Percentiles rank a stretch among this genome's conserved stretches.
Conservation (phyloP, 2,888 invertebrate species). For the Eucriotettix oculatus region DNA sequence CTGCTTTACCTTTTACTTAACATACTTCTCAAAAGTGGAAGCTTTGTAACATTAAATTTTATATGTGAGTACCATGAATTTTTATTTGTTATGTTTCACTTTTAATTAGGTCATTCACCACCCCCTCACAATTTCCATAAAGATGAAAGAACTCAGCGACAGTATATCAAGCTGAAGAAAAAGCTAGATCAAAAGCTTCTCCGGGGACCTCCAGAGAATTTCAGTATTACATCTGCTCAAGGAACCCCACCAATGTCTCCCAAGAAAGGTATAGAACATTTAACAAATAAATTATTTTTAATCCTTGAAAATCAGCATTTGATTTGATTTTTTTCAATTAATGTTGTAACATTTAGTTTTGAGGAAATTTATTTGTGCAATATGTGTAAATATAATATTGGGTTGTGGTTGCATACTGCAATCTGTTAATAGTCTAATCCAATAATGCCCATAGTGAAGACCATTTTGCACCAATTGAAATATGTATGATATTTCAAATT, state of each 20-base stretch:
- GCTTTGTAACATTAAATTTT: not conserved
- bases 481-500: too few relatives aligned
- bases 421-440: too few relatives aligned
- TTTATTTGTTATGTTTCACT: not conserved
- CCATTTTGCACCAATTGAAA: too few relatives aligned
- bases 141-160: conserved; percentile 62
- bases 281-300: not conserved
- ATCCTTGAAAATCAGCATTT: not conserved
- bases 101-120: conserved; percentile 41
- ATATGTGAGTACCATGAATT: not conserved
- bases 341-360: too few relatives aligned
- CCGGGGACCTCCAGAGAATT: conserved; percentile 7
- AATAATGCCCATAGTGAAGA: too few relatives aligned
- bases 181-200: conserved; percentile 52
- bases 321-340: not conserved
- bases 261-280: conserved; percentile 35
- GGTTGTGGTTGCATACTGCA: too few relatives aligned
- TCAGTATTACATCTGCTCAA: conserved; percentile 15
- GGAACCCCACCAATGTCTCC: conserved; percentile 50
- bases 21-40: not conserved
- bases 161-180: conserved; percentile 57
- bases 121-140: conserved; percentile 45
- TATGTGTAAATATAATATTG: too few relatives aligned
- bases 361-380: too few relatives aligned
- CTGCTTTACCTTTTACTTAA: not conserved